phyloP scores from a whole-genome alignment of 2,113 vertebrate genomes.

The Meriones unguiculatus region DNA sequence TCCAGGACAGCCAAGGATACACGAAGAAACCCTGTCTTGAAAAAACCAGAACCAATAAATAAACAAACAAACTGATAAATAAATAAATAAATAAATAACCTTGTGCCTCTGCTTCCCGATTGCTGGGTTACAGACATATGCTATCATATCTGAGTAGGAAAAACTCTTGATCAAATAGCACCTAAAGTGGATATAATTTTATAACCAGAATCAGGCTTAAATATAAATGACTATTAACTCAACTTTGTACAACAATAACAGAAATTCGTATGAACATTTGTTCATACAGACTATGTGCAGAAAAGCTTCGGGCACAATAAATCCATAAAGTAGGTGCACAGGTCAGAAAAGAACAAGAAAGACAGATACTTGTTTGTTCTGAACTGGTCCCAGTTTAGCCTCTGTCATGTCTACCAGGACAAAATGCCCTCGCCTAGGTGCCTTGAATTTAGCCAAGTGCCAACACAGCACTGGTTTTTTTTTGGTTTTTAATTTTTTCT shows the following conservation, averaged over 20 bases:
- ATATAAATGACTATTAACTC: not conserved
- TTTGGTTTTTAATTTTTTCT: constrained; percentile 22
- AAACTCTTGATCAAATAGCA: constrained; percentile 37
- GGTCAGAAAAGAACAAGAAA: constrained; percentile 41
- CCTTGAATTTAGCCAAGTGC: constrained; percentile 40
- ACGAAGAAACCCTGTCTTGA: too few relatives aligned
- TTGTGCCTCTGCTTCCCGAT: not conserved
- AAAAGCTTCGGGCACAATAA: constrained; percentile 48
- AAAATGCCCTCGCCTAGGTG: constrained; percentile 42
- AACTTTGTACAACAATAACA: not conserved
- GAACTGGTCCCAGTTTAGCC: not conserved
- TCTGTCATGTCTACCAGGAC: not conserved
- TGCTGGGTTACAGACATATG: not conserved
- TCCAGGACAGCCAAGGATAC: too few relatives aligned
- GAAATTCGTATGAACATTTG: constrained; percentile 38
- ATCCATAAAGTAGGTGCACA: constrained; percentile 22
- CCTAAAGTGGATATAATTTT: constrained; percentile 3
- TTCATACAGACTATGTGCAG: not conserved
- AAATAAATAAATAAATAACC: too few relatives aligned
- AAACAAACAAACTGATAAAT: not conserved
- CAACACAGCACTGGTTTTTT: not conserved
- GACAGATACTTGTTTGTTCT: constrained; percentile 33
- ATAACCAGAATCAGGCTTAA: not conserved
- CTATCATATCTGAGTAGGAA: not conserved
- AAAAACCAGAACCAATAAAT: too few relatives aligned